phyloP scores from a whole-genome alignment of 2,888 invertebrate species.

The Dicranocentrus wangi region DNA sequence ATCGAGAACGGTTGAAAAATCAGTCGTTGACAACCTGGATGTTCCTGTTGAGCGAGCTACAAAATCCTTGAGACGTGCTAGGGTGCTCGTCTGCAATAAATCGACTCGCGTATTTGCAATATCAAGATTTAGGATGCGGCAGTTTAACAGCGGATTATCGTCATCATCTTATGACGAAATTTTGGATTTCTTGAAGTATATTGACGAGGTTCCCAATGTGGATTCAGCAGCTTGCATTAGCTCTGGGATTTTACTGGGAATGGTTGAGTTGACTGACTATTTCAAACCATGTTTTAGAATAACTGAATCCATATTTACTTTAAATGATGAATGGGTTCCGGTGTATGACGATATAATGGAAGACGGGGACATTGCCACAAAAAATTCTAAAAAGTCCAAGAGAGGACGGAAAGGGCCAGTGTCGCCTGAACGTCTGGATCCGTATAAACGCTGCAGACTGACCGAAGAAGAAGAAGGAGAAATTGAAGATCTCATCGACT shows the following conservation, averaged over 20 bases:
- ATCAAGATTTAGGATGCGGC: background rate
- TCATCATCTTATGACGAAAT: conserved; percentile 26
- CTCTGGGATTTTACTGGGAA: conserved; percentile 30
- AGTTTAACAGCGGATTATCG: conserved; percentile 6
- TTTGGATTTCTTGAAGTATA: conserved; percentile 45
- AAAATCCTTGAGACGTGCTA: conserved; percentile 23
- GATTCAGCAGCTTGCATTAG: conserved; percentile 39
- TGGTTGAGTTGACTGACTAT: conserved; percentile 42
- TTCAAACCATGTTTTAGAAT: conserved; percentile 11
- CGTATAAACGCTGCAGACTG: conserved; percentile 9
- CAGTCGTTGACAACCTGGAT: conserved; percentile 24
- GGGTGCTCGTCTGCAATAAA: conserved; percentile 24
- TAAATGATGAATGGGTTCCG: conserved; percentile 41
- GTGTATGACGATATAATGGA: conserved; percentile 24
- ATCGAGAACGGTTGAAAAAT: conserved; percentile 42
- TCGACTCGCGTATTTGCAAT: conserved; percentile 8
- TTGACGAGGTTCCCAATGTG: conserved; percentile 30
- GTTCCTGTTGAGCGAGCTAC: conserved; percentile 49
- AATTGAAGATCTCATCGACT: conserved; percentile 32
- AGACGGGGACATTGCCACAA: conserved; percentile 7
- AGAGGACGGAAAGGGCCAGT: background rate
- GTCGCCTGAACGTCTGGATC: background rate
- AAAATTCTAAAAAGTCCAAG: background rate
- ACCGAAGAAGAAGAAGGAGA: conserved; percentile 15
- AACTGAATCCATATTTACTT: conserved; percentile 31